Evolutionary conservation across 2,113 vertebrate genomes (phyloP), one percentile per base, ranked within the genome.

Genomic region (Myiagra hebetior): DNA sequence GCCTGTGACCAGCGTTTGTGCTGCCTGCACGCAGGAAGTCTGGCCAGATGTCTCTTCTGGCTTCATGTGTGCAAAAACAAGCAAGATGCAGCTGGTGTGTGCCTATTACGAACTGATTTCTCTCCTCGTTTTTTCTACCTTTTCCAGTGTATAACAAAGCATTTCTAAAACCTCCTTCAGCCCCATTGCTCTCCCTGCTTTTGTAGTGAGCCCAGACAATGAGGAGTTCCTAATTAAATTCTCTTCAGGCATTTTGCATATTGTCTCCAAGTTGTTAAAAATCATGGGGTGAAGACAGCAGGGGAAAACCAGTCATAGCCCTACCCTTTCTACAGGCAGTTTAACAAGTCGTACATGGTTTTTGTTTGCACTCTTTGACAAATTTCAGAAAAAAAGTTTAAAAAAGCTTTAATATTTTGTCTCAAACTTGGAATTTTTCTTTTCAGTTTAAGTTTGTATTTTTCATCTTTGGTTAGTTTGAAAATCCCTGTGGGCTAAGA

Each of bases 181-280:
- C 7, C 10, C 3, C 0, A 4, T 28, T 3, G 1, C 10, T 20
- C 17, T 50, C 27, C 3, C 7, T 1, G 1, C 6, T 80, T 69
- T 76, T 82, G 41, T 64, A 41, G 55, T 30, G 42, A 52, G 27
- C 24, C 24, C 70, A 41, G 10, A 35, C 18, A 77, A 27, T 27
- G 26, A 67, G 47, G 59, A 80, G 11, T 67, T 95, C 8, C 27
- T 63, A 73, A 81, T 10, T 92, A 59, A 46, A 77, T 86, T 65
- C 20, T 88, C 23, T 80, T 18, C 33, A 65, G 41, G 37, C 53
- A 26, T 75, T 94, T 76, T 82, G 30, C 19, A 1, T 79, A 5
- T 62, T 87, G 27, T 79, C 30, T 75, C 22, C 9, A 72, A 75
- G 27, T 18, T 85, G 69, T 68, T 95, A 92, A 84, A 94, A 85